Percentiles rank a stretch among this genome's conserved stretches.
These are phyloP conservation scores for Danionella cerebrum DNA, from an alignment of 2,113 vertebrate species.

Conservation along the genomic window DNA sequence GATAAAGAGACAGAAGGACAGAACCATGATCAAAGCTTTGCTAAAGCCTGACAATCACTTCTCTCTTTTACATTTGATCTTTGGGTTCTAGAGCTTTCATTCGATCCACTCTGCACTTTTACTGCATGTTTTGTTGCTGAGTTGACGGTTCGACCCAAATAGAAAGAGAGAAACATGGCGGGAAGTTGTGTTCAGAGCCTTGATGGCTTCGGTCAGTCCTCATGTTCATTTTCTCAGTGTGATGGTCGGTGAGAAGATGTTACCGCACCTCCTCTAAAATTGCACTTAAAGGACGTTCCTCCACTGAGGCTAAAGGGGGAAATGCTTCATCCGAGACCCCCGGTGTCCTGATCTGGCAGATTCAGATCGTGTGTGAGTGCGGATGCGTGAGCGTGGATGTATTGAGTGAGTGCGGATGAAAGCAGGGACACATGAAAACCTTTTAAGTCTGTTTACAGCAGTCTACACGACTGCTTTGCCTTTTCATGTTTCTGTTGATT, in stretches of 20 bases:
- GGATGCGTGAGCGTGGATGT: neutral
- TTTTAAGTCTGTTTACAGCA: slow-evolving; percentile 46
- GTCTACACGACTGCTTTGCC: slow-evolving; percentile 37
- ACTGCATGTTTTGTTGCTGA: slow-evolving; percentile 43
- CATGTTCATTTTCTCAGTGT: slow-evolving; percentile 24
- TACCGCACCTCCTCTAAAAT: slow-evolving; percentile 23
- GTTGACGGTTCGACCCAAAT: slow-evolving; percentile 20
- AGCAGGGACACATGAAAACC: slow-evolving; percentile 30
- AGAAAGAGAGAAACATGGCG: slow-evolving; percentile 9
- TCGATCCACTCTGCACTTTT: slow-evolving; percentile 45
- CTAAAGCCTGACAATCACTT: slow-evolving; percentile 97
- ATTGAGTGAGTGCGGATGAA: neutral
- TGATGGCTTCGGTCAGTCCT: slow-evolving; percentile 29
- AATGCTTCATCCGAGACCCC: slow-evolving; percentile 5
- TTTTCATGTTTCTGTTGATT: slow-evolving; percentile 48
- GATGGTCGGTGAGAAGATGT: slow-evolving; percentile 18
- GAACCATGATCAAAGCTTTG: slow-evolving; percentile 76
- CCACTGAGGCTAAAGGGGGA: slow-evolving; percentile 57
- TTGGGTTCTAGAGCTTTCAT: slow-evolving; percentile 28
- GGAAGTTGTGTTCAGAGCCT: slow-evolving; percentile 23
- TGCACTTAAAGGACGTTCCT: slow-evolving; percentile 27
- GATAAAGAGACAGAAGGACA: slow-evolving; percentile 51
- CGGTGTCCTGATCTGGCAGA: slow-evolving; percentile 11
- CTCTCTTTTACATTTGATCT: slow-evolving; percentile 46
- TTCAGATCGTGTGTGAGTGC: slow-evolving; percentile 6